Evolutionary conservation across 2,888 invertebrate genomes (phyloP).

Genomic region (Mongoloraphidia duomilia): DNA sequence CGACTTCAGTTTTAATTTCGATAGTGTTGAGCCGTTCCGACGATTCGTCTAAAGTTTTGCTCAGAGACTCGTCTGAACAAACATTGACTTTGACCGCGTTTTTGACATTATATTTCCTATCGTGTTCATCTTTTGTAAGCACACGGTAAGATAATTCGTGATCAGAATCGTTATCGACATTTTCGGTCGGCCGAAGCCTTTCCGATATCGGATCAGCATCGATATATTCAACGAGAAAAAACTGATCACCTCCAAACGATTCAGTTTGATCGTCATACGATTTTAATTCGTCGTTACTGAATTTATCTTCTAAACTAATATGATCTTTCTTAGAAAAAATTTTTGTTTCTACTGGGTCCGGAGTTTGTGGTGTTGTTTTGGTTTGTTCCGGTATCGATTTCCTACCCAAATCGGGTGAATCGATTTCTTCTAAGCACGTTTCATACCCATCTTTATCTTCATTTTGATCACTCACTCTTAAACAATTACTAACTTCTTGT

Average conservation of each 20-base stretch:
- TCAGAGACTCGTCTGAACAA: too few relatives aligned
- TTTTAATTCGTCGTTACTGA: constrained; percentile 20
- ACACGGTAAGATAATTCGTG: background rate
- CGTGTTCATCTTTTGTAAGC: background rate
- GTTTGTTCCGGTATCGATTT: constrained; percentile 4
- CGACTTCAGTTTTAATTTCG: background rate
- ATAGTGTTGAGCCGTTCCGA: background rate
- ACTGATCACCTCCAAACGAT: constrained; percentile 24
- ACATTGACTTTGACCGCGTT: too few relatives aligned
- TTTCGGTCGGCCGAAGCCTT: constrained; percentile 24
- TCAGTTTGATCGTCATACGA: constrained; percentile 20
- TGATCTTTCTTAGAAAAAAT: constrained; percentile 17
- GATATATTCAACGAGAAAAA: constrained; percentile 27
- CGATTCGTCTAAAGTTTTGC: too few relatives aligned
- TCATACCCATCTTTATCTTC: constrained; percentile 37
- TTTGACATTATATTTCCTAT: background rate
- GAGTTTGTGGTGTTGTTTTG: constrained; percentile 6
- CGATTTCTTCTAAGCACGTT: constrained; percentile 46
- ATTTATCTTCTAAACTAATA: constrained; percentile 22
- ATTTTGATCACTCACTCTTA: constrained; percentile 9
- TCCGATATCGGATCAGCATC: constrained; percentile 11
- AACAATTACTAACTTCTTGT: constrained; percentile 2
- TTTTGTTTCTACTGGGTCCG: constrained; percentile 6
- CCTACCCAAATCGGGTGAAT: constrained; percentile 25
- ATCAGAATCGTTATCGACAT: constrained; percentile 13